Evolutionary conservation across 2,113 vertebrate species (phyloP), one percentile per base, ranked within the genome.

Genomic region (Tinamus guttatus): DNA sequence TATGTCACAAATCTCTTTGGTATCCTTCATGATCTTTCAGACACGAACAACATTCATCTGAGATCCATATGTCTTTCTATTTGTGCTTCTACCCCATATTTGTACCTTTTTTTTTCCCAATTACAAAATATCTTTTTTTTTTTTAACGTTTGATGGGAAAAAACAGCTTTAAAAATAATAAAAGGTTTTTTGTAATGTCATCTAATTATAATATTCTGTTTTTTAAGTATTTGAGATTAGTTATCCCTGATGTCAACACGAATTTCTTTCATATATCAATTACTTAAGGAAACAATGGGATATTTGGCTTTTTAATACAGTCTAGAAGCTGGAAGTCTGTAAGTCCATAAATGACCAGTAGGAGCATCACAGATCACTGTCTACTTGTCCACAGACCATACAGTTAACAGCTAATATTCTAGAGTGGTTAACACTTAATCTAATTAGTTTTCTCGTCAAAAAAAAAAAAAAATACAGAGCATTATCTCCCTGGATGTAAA

Each of bases 1-100:
- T 96, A 94, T 93, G 85, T 84, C 92, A 96, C 81, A 92, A 89
- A 93, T 94, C 87, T 88, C 87, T 92, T 96, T 86, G 91, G 83
- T 94, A 95, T 94, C 73, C 77, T 83, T 90, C 69, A 62, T 84
- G 93, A 85, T 95, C 90, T 92, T 95, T 96, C 83, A 96, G 85
- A 97, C 88, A 85, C 0, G 54, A 95, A 85, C 80, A 89, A 94
- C 96, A 96, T 65, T 94, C 76, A 88, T 73, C 69, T 49, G 13
- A 65, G 62, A 94, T 92, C 94, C 91, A 76, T 95, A 95, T 96
- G 93, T 92, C 92, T 92, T 12, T 71, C 10, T 87, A 86, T 88
- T 94, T 88, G 47, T 49, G 36, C 47, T 85, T 59, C 14, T 82
- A 54, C 71, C 85, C 76, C 60, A 36, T 24, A 27, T 43, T 93